Evolutionary conservation across 2,888 invertebrate species (phyloP).

Genomic region (Alviniconcha strummeri): DNA sequence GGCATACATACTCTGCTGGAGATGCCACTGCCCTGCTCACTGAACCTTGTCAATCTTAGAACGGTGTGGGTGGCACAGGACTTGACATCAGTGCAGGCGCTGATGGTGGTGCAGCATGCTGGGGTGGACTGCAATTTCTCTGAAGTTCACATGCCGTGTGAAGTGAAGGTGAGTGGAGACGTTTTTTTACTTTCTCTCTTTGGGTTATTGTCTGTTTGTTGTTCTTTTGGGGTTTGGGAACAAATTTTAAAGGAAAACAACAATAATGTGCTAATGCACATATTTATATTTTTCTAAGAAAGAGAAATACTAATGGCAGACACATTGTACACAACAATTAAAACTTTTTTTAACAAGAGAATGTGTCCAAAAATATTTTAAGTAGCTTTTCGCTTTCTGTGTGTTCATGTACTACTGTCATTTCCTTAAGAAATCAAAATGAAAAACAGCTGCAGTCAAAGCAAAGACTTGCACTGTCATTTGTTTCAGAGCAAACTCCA

Average conservation of each 20-base stretch:
- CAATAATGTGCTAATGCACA: neutral
- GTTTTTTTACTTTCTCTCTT: neutral
- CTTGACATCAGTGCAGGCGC: slow-evolving; percentile 1
- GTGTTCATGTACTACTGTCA: too few relatives aligned
- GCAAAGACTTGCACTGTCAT: too few relatives aligned
- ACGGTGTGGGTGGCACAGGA: slow-evolving; percentile 3
- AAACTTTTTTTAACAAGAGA: too few relatives aligned
- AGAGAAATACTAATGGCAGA: too few relatives aligned
- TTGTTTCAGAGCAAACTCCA: slow-evolving; percentile 11
- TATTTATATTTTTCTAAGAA: neutral
- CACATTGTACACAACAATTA: too few relatives aligned
- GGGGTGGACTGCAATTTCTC: slow-evolving; percentile 42
- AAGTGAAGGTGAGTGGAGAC: slow-evolving; percentile 2
- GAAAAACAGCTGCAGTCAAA: too few relatives aligned
- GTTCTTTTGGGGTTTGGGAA: neutral
- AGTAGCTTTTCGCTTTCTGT: too few relatives aligned
- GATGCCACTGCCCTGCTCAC: slow-evolving; percentile 34
- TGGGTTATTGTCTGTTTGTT: neutral
- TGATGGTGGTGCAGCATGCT: slow-evolving; percentile 38
- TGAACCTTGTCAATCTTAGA: slow-evolving; percentile 41
- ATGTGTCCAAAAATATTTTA: too few relatives aligned
- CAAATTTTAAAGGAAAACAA: neutral
- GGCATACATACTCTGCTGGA: slow-evolving; percentile 18
- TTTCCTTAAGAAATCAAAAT: too few relatives aligned
- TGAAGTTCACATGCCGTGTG: slow-evolving; percentile 32